Conservation (phyloP, 2,797 vertebrate genomes). For the Sebastes vulpes region DNA sequence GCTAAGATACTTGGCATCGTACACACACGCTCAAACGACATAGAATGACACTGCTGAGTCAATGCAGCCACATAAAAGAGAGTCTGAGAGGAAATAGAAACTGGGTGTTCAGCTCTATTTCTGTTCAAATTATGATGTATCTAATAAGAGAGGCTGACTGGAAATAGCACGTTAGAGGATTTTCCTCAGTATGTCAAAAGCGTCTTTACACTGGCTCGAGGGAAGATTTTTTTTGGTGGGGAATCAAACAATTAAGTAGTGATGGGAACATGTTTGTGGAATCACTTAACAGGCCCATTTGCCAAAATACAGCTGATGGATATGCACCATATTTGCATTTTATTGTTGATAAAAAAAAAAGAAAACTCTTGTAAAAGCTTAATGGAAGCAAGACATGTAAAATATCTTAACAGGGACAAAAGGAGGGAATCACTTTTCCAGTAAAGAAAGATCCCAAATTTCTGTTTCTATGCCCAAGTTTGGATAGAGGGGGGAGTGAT, state of each 20-base stretch:
- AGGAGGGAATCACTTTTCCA: neutral
- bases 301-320: neutral
- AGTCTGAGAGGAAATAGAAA: constrained; percentile 22
- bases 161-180: constrained; percentile 19
- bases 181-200: neutral
- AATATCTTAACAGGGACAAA: neutral
- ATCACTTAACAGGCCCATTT: neutral
- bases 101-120: constrained; percentile 32
- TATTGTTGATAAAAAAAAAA: neutral
- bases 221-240: neutral
- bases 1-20: neutral
- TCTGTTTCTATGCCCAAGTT: neutral
- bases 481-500: neutral
- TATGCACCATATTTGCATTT: neutral
- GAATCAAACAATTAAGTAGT: neutral
- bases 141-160: constrained; percentile 28
- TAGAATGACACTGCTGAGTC: constrained; percentile 24
- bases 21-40: neutral
- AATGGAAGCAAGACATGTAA: neutral
- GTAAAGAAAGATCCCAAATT: neutral
- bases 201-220: neutral
- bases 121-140: constrained; percentile 38
- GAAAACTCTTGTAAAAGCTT: too few species aligned
- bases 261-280: neutral
- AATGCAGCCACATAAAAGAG: constrained; percentile 39